Evolutionary conservation across 2,888 invertebrate genomes (phyloP).

Genomic region (Junonia oenone): DNA sequence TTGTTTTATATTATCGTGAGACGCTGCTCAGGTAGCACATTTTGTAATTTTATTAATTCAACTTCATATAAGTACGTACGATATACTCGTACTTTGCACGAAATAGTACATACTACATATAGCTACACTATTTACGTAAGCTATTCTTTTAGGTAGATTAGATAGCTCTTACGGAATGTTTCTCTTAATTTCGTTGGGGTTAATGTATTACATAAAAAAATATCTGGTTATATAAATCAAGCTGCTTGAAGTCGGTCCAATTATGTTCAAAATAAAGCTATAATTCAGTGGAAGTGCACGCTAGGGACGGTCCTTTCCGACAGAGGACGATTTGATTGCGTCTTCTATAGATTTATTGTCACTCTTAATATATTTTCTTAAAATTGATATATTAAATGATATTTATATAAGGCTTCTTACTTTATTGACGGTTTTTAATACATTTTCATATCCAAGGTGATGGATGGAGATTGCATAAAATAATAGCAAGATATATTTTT

Average conservation of each 20-base stretch:
- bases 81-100: too few relatives aligned
- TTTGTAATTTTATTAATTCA: too few relatives aligned
- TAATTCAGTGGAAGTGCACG: slow-evolving; percentile 47
- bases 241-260: slow-evolving; percentile 22
- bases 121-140: too few relatives aligned
- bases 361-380: slow-evolving; percentile 1
- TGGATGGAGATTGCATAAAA: too few relatives aligned
- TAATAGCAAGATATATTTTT: too few relatives aligned
- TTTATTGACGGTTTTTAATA: not conserved
- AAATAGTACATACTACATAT: too few relatives aligned
- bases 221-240: slow-evolving; percentile 37
- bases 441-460: too few relatives aligned
- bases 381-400: slow-evolving; percentile 1
- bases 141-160: too few relatives aligned
- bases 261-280: slow-evolving; percentile 49
- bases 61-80: too few relatives aligned
- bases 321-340: slow-evolving; percentile 50
- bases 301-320: slow-evolving; percentile 45
- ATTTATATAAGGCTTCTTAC: not conserved
- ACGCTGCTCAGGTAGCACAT: too few relatives aligned
- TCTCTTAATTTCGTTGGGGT: not conserved
- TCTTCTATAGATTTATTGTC: slow-evolving; percentile 50
- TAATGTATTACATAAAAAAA: not conserved
- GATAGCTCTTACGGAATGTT: not conserved
- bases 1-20: too few relatives aligned